Evolutionary conservation across 2,888 invertebrate species (phyloP).

Genomic region (Eupithecia vulgata): DNA sequence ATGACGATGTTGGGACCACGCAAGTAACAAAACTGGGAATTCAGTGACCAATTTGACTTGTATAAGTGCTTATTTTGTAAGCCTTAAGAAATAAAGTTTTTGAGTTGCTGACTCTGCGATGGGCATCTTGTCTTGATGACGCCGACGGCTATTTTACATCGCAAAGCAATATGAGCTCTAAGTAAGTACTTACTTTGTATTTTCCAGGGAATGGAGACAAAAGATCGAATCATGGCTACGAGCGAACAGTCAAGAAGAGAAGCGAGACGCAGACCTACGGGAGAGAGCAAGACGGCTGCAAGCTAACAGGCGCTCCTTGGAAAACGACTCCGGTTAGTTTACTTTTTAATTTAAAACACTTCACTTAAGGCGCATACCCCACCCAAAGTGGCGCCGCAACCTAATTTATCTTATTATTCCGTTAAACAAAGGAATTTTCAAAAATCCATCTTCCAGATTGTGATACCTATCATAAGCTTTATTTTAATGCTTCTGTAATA

Average conservation of each 20-base stretch:
- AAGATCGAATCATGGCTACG: constrained; percentile 96
- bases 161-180: background rate
- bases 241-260: constrained; percentile 92
- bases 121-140: background rate
- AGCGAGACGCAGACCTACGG: constrained; percentile 87
- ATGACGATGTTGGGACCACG: background rate
- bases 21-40: background rate
- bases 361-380: too few relatives aligned
- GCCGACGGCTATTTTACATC: background rate
- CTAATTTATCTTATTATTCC: too few relatives aligned
- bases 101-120: background rate
- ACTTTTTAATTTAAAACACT: background rate
- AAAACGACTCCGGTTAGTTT: constrained; percentile 91
- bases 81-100: too few relatives aligned
- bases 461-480: too few relatives aligned
- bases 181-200: background rate
- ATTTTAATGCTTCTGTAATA: too few relatives aligned
- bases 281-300: constrained; percentile 87
- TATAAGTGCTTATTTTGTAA: too few relatives aligned
- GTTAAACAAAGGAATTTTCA: too few relatives aligned
- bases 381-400: too few relatives aligned
- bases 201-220: constrained; percentile 91
- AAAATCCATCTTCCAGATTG: too few relatives aligned
- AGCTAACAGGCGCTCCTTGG: constrained; percentile 90
- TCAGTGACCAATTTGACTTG: background rate